Evolutionary conservation across 2,797 vertebrate species (phyloP).

Genomic region (Lepilemur septentrionalis): DNA sequence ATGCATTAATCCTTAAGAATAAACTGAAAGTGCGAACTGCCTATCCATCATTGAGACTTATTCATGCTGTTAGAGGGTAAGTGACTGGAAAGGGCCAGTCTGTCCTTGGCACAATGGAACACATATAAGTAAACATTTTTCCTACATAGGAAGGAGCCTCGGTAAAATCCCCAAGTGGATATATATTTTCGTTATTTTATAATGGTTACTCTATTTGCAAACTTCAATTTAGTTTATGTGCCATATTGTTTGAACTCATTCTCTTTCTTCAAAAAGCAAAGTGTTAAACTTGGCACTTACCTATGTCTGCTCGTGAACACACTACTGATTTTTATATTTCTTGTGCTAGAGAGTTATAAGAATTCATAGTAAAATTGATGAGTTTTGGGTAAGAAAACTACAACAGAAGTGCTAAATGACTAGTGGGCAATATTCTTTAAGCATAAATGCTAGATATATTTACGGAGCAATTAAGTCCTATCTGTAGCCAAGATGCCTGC

Average conservation of each 20-base stretch:
- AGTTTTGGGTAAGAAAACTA: background rate
- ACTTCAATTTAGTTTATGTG: constrained; percentile 49
- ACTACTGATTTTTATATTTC: background rate
- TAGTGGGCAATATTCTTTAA: background rate
- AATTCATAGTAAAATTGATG: constrained; percentile 14
- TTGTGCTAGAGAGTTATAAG: constrained; percentile 28
- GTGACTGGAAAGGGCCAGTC: constrained; percentile 84
- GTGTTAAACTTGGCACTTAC: background rate
- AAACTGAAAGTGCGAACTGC: constrained; percentile 89
- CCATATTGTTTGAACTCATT: constrained; percentile 47
- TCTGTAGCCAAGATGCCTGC: background rate
- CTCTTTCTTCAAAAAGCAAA: constrained; percentile 27
- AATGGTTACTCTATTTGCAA: constrained; percentile 56
- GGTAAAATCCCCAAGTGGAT: constrained; percentile 32
- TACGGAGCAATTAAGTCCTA: background rate
- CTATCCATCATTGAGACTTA: constrained; percentile 91
- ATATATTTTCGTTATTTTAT: constrained; percentile 59
- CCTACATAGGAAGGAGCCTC: constrained; percentile 44
- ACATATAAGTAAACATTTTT: constrained; percentile 69
- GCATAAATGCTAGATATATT: constrained; percentile 15
- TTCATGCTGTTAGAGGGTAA: constrained; percentile 94
- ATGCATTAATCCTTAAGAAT: constrained; percentile 91
- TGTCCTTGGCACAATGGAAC: constrained; percentile 79
- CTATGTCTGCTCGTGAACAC: background rate
- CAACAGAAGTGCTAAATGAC: background rate